Conservation (phyloP, 2,888 invertebrate genomes). For the Stenichneumon culpator region DNA sequence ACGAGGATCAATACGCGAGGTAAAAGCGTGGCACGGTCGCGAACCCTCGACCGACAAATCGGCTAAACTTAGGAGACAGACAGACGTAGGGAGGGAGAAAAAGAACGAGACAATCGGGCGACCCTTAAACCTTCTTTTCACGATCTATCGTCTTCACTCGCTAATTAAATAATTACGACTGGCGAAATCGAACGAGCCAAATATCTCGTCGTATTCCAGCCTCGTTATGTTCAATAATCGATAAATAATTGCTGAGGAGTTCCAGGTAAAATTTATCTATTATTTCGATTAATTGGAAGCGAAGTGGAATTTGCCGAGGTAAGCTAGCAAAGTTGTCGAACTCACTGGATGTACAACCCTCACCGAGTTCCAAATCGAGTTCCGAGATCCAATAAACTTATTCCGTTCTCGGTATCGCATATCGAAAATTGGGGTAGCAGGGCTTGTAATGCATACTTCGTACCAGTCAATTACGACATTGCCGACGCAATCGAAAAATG, state of each 20-base stretch:
- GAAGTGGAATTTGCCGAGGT: not conserved
- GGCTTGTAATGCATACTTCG: not conserved
- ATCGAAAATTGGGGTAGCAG: conserved; percentile 8
- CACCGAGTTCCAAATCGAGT: conserved; percentile 24
- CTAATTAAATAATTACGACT: not conserved
- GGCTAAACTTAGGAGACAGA: conserved; percentile 59
- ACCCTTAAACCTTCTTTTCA: conserved; percentile 48
- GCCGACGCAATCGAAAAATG: not conserved
- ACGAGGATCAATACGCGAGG: conserved; percentile 72
- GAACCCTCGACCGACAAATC: conserved; percentile 76
- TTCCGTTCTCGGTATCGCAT: not conserved
- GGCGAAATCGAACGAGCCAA: not conserved
- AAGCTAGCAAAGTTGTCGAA: conserved; percentile 9
- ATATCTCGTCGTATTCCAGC: not conserved
- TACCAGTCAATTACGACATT: not conserved
- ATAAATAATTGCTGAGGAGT: not conserved
- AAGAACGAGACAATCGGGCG: conserved; percentile 30
- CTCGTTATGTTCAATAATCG: conserved; percentile 11
- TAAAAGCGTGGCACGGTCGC: conserved; percentile 79
- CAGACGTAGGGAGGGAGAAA: conserved; percentile 14
- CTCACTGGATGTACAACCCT: not conserved
- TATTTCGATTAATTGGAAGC: conserved; percentile 20
- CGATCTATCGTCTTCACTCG: not conserved
- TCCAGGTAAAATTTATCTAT: conserved; percentile 10
- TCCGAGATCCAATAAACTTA: conserved; percentile 32